These are phyloP conservation scores for Trichomalopsis sarcophagae DNA, from an alignment of 1,140 invertebrate genomes.

Conservation along the genomic window DNA sequence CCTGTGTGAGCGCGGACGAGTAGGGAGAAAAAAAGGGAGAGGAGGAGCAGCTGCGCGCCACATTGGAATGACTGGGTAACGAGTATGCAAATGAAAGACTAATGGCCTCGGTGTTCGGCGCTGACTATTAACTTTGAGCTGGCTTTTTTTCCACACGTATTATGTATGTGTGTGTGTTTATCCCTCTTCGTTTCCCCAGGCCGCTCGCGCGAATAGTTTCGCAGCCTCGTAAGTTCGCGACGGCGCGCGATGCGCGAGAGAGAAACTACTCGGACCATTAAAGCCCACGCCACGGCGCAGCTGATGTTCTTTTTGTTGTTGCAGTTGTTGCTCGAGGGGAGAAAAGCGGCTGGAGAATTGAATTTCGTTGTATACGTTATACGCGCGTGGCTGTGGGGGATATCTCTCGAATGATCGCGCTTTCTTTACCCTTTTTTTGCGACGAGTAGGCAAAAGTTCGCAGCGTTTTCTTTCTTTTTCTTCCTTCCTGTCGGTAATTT, in stretches of 20 bases:
- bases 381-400: too few relatives aligned
- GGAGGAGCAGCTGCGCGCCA: background rate
- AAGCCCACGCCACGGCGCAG: background rate
- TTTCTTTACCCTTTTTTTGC: background rate
- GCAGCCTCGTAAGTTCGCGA: slow-evolving; percentile 10
- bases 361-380: background rate
- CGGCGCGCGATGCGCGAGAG: background rate
- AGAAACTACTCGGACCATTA: slow-evolving; percentile 27
- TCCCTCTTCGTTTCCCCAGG: background rate
- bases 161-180: background rate
- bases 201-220: background rate
- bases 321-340: background rate
- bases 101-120: slow-evolving; percentile 49
- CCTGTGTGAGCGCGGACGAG: background rate
- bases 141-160: background rate
- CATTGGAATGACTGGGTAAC: background rate
- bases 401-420: background rate
- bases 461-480: background rate
- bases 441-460: background rate
- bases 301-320: background rate
- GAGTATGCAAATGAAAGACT: slow-evolving; percentile 61
- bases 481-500: background rate
- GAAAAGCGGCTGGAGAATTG: slow-evolving; percentile 6
- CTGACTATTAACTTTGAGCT: background rate
- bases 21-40: background rate